A percentile compares a stretch with the other conserved stretches of the same genome.
Evolutionary conservation across 2,888 invertebrate species (phyloP).

Genomic region (Agelastica alni): DNA sequence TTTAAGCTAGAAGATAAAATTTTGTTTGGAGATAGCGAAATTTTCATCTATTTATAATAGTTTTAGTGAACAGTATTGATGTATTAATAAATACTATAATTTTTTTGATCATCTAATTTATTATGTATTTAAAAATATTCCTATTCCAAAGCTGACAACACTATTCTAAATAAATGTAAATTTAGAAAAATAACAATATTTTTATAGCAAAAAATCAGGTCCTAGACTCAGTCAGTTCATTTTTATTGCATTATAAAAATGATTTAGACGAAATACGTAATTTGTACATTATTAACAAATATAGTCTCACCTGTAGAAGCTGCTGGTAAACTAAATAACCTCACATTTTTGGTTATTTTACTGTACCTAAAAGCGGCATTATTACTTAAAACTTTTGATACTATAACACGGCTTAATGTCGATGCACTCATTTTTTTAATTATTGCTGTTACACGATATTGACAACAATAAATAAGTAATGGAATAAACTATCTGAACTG

Average conservation of each 20-base stretch:
- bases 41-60: too few species aligned
- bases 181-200: not conserved
- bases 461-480: not conserved
- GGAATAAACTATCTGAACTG: too few species aligned
- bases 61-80: too few species aligned
- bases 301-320: slow-evolving; percentile 31
- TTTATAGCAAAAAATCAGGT: not conserved
- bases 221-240: not conserved
- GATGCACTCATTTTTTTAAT: slow-evolving; percentile 20
- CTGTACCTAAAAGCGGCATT: slow-evolving; percentile 27
- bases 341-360: slow-evolving; percentile 30
- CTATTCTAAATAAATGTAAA: not conserved
- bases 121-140: not conserved
- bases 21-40: too few species aligned
- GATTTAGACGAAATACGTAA: not conserved
- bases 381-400: slow-evolving; percentile 17
- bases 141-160: not conserved
- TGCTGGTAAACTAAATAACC: slow-evolving; percentile 31
- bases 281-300: too few species aligned
- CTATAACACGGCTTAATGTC: slow-evolving; percentile 13
- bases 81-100: too few species aligned
- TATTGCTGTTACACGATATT: not conserved
- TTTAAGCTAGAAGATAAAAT: too few species aligned
- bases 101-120: too few species aligned
- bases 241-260: not conserved